Conservation (phyloP, 2,113 vertebrate genomes). For the Bagarius yarrelli region DNA sequence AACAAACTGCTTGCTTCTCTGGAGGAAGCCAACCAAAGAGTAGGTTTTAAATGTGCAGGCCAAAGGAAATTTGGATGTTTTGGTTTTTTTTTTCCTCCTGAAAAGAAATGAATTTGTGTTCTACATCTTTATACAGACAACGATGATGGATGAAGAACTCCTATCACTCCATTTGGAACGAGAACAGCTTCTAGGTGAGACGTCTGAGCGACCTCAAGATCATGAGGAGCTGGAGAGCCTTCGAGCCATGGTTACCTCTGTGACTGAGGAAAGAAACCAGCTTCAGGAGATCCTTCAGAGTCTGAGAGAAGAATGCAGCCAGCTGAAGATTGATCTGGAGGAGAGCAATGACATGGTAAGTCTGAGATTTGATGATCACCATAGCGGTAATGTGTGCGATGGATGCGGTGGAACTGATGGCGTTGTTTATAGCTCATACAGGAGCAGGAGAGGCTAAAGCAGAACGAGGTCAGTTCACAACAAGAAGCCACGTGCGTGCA, state of each 20-base stretch:
- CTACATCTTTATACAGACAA: too few species aligned
- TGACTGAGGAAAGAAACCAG: slow-evolving; percentile 38
- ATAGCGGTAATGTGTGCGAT: background rate
- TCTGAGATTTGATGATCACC: background rate
- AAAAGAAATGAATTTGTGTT: too few species aligned
- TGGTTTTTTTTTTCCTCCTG: background rate
- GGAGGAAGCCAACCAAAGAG: slow-evolving; percentile 34
- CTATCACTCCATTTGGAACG: slow-evolving; percentile 43
- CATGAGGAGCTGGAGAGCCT: slow-evolving; percentile 22
- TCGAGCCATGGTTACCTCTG: background rate
- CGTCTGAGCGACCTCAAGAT: background rate
- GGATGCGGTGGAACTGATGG: background rate
- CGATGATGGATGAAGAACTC: slow-evolving; percentile 51
- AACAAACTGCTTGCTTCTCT: background rate
- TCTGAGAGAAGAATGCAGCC: slow-evolving; percentile 27
- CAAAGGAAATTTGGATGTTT: background rate
- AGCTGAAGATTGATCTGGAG: slow-evolving; percentile 38
- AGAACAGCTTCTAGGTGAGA: slow-evolving; percentile 46
- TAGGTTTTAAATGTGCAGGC: background rate
- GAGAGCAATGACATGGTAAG: slow-evolving; percentile 36
- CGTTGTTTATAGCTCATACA: slow-evolving; percentile 30
- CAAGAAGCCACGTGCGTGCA: background rate
- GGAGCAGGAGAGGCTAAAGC: slow-evolving; percentile 17
- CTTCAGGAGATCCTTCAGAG: slow-evolving; percentile 41
- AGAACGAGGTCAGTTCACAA: background rate